Base-by-base conservation (phyloP, 2,888 invertebrate species). In the Lycia hirtaria region DNA sequence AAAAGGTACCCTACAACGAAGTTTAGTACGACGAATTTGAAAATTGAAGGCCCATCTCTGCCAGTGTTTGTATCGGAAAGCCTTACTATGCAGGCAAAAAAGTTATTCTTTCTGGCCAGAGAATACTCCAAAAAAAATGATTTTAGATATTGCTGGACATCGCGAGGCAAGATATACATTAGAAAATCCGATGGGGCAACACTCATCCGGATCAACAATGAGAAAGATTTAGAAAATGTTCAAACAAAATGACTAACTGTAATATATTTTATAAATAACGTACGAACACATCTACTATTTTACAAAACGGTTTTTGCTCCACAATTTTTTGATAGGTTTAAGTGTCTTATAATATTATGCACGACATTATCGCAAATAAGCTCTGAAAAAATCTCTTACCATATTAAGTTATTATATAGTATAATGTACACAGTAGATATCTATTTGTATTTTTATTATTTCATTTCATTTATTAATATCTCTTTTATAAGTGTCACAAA, bases 11-110 rank as follows among this genome's bases (percentile, higher is more conserved):
- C 35, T 9, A 40, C 28, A 3, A 10, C 22, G 0, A 49, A 49
- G 12, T 38, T 40, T 2, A 12, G 20, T 10, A 49, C 49, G 3
- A 10, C n/a, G 0, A 38, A 19, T 3, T 4, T 49, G 1, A 37
- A 49, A 14, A 12, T 49, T 2, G 38, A 20, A 12, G 49, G 49
- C 1, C 38, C 20, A 1, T 3, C 9, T n/a, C 17, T 4, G 6
- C 49, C 28, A 1, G 30, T 49, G 1, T 49, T 28, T 5, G 6
- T 49, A 9, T 38, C 37, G 1, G 48, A 48, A 15, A 37, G 26
- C n/a, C 37, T 48, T 7, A 48, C 48, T 37, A 4, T 26, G 4
- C 24, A 48, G 15, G 22, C 28, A 1, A 35, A 48, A 28, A 48
- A 37, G 14, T 20, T 38, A 2, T 48, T 48, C 9, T 48, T n/a